Percentiles rank a stretch among this genome's conserved stretches.
Evolutionary conservation across 2,888 invertebrate species (phyloP).

Genomic region (Andrena hattorfiana): DNA sequence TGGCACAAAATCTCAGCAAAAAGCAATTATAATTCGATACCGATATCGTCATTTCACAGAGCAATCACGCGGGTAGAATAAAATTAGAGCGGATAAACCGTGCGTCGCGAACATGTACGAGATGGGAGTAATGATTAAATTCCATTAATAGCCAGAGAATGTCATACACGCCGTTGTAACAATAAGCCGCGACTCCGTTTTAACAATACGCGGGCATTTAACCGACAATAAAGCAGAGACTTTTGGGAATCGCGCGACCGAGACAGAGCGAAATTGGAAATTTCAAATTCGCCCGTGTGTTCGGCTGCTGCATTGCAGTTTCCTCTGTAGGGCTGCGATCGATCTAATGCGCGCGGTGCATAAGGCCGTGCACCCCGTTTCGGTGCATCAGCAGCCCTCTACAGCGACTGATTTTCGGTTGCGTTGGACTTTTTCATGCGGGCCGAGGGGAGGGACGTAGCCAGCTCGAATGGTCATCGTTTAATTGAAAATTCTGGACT

Average conservation of each 20-base stretch:
- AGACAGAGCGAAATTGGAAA: constrained; percentile 64
- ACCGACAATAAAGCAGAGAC: background rate
- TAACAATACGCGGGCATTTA: constrained; percentile 3
- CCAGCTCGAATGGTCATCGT: background rate
- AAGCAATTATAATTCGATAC: too few species aligned
- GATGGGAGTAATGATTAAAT: background rate
- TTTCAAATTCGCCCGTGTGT: constrained; percentile 50
- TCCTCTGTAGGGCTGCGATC: constrained; percentile 66
- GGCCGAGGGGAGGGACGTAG: background rate
- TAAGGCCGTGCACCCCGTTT: constrained; percentile 55
- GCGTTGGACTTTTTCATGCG: constrained; percentile 13
- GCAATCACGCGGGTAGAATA: too few species aligned
- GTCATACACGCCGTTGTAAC: background rate
- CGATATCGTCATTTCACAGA: too few species aligned
- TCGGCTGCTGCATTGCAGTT: constrained; percentile 70
- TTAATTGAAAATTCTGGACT: constrained; percentile 19
- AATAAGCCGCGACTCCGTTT: background rate
- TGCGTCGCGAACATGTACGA: too few species aligned
- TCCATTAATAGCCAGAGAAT: background rate
- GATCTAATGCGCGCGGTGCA: constrained; percentile 71
- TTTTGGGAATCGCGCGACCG: constrained; percentile 44
- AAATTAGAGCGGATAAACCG: too few species aligned
- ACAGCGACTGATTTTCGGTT: constrained; percentile 40
- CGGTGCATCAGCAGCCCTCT: constrained; percentile 36
- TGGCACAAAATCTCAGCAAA: too few species aligned